Evolutionary conservation across 1,140 invertebrate species (phyloP).

Genomic region (Rhopalosiphum padi): DNA sequence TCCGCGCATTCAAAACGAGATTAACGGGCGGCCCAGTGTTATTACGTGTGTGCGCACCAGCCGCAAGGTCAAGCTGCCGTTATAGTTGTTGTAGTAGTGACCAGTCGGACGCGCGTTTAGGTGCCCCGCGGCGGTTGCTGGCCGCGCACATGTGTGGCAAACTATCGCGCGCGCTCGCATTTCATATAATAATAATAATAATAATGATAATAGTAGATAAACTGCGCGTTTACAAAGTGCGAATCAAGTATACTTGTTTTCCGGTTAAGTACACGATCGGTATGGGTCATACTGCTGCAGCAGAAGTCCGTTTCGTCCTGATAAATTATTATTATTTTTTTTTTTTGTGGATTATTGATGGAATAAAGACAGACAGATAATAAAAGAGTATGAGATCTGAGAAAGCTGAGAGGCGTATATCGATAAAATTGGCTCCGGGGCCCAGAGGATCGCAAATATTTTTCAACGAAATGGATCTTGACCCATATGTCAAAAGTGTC

Average conservation of each 20-base stretch:
- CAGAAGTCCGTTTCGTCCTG: neutral
- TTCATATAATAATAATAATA: neutral
- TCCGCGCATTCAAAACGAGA: slow-evolving; percentile 13
- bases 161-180: neutral
- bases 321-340: neutral
- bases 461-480: neutral
- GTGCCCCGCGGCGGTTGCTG: neutral
- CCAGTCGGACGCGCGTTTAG: slow-evolving; percentile 17
- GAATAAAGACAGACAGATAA: neutral
- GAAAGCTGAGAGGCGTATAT: neutral
- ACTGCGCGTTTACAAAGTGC: slow-evolving; percentile 1
- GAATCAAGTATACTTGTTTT: neutral
- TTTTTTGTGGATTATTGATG: neutral
- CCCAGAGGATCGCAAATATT: neutral
- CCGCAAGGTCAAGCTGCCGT: slow-evolving; percentile 53
- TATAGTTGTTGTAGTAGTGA: slow-evolving; percentile 24
- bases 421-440: neutral
- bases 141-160: neutral
- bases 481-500: neutral
- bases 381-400: neutral
- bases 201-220: neutral
- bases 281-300: neutral
- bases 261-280: neutral
- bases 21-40: slow-evolving; percentile 29
- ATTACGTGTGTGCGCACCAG: neutral